Evolutionary conservation across 2,888 invertebrate genomes (phyloP), one percentile per base, ranked within the genome.

Genomic region (Parnassius glacialis): DNA sequence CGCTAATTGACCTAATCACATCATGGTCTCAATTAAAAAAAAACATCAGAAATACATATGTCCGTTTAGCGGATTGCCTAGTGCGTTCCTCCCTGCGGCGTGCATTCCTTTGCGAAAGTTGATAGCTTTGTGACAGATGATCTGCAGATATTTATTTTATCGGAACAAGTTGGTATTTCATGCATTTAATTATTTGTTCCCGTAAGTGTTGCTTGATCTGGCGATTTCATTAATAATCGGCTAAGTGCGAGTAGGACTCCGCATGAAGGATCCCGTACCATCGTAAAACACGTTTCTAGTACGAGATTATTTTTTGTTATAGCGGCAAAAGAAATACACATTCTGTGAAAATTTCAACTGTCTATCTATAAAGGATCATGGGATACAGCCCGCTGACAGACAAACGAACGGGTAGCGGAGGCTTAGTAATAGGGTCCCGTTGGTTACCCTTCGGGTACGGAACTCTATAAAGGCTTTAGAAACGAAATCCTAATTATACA

Each of bases 71-170:
- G 5, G 42, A 50, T 43, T 43, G 25, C 25, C 25, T 20, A 20
- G 16, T 20, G 16, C 16, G 16, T 20, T 25, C 25, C 25, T 25
- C 7, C 5, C 3, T 25, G 25, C 83, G 74, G 75, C 72, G 68
- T 70, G 64, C 70, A 73, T 70, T 65, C 73, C 71, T 57, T 70
- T 73, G 71, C 80, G 83, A 81, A 85, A 85, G 85, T 79, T 85
- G 85, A 74, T 70, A 66, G 65, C 68, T 55, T 61, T 66, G 72
- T 80, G 81, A 84, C 82, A 78, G 78, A 83, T 81, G 80, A 82
- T 72, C 68, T 69, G 64, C 65, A 57, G 64, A 51, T 64, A 63
- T 65, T 58, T 67, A 69, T 70, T 61, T 65, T 64, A 54, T 48
- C 9, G 10, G 9, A 10, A 13, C 42, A 10, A 45, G 16, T 61